These are phyloP conservation scores for Cerastoderma edule DNA, from an alignment of 2,888 invertebrate species.

Conservation along the genomic window DNA sequence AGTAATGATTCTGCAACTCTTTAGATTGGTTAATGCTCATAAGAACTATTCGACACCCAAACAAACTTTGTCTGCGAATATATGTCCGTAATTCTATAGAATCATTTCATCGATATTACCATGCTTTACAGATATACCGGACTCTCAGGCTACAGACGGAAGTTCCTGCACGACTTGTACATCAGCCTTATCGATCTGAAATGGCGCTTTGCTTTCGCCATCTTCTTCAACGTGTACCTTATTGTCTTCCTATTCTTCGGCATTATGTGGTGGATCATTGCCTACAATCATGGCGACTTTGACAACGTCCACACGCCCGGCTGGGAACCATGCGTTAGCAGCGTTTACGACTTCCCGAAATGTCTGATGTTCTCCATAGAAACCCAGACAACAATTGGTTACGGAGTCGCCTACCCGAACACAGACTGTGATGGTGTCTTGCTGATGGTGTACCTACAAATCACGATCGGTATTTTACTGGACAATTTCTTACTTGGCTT, in stretches of 20 bases:
- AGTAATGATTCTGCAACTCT: no score
- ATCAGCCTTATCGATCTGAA: conserved; percentile 96
- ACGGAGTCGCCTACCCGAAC: conserved; percentile 93
- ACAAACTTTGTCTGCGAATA: no score
- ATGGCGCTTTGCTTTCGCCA: conserved; percentile 92
- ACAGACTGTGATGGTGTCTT: conserved; percentile 96
- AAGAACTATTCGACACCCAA: no score
- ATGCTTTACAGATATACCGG: conserved; percentile 89
- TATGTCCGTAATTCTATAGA: no score
- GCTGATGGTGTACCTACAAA: conserved; percentile 94
- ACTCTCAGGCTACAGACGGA: conserved; percentile 91
- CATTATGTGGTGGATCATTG: conserved; percentile 83
- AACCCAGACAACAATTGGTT: conserved; percentile 98
- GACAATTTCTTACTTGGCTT: conserved; percentile 90
- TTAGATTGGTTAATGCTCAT: no score
- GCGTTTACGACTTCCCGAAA: conserved; percentile 93
- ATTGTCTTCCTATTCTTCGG: conserved; percentile 95
- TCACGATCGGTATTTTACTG: conserved; percentile 93
- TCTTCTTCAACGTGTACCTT: conserved; percentile 93
- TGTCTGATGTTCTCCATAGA: conserved; percentile 98
- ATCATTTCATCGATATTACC: no score
- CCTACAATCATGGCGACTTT: conserved; percentile 82
- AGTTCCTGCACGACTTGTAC: conserved; percentile 89
- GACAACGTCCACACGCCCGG: conserved; percentile 68
- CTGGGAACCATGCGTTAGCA: conserved; percentile 85